Evolutionary conservation across 2,797 vertebrate species (phyloP).

Genomic region (Stomatorhinus walkeri): DNA sequence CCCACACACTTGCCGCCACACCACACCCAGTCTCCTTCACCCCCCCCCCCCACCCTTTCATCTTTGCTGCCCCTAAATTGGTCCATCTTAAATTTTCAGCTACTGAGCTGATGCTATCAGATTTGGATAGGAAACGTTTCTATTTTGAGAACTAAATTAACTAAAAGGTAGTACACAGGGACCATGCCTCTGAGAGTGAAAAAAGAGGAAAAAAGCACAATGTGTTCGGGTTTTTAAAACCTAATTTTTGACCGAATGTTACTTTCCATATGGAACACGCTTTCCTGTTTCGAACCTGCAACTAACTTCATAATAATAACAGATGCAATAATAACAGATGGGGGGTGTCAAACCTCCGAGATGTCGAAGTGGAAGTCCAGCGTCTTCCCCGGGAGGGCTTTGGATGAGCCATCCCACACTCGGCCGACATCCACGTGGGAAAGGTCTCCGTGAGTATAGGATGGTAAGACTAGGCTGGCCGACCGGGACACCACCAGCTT

Average conservation of each 20-base stretch:
- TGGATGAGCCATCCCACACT: conserved; percentile 88
- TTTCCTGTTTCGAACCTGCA: background rate
- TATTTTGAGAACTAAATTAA: conserved; percentile 18
- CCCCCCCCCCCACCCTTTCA: conserved; percentile 24
- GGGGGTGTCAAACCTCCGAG: conserved; percentile 71
- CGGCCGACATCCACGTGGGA: conserved; percentile 91
- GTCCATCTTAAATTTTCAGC: conserved; percentile 13
- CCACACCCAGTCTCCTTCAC: conserved; percentile 22
- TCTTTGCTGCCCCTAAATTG: conserved; percentile 42
- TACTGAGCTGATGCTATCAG: background rate
- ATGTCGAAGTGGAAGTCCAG: conserved; percentile 97
- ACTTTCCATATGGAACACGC: conserved; percentile 11
- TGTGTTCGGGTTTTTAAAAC: conserved; percentile 14
- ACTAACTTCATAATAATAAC: background rate
- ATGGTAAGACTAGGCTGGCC: conserved; percentile 86
- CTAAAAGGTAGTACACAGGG: conserved; percentile 24
- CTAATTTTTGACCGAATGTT: background rate
- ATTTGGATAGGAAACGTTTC: conserved; percentile 26
- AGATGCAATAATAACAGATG: background rate
- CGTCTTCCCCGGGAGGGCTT: conserved; percentile 93
- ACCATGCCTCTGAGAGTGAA: conserved; percentile 46
- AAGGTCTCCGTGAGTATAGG: conserved; percentile 79
- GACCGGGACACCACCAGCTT: conserved; percentile 95
- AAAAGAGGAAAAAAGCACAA: conserved; percentile 23
- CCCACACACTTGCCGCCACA: conserved; percentile 47